These are phyloP conservation scores for Platichthys flesus DNA, from an alignment of 2,113 vertebrate species.

Conservation along the genomic window DNA sequence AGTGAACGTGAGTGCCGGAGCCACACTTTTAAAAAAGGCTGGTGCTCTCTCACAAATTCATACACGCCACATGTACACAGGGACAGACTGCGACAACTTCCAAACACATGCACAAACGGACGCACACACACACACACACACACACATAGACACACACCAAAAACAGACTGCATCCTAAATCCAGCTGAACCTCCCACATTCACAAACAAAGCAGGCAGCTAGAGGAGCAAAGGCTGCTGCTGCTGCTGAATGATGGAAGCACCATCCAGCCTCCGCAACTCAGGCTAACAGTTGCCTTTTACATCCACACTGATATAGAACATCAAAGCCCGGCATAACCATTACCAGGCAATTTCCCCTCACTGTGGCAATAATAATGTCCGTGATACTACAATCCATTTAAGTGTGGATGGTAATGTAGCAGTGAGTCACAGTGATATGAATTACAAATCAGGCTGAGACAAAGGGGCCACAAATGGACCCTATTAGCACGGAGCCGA, in stretches of 20 bases:
- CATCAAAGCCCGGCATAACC: slow-evolving; percentile 71
- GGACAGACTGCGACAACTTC: background rate
- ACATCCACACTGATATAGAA: slow-evolving; percentile 68
- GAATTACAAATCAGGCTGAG: slow-evolving; percentile 73
- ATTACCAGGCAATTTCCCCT: slow-evolving; percentile 74
- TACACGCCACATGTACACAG: slow-evolving; percentile 19
- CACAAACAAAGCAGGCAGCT: slow-evolving; percentile 49
- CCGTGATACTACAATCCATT: slow-evolving; percentile 62
- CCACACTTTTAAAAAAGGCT: slow-evolving; percentile 82
- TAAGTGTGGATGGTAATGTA: slow-evolving; percentile 49
- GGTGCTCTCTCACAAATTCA: slow-evolving; percentile 69
- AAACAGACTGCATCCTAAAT: slow-evolving; percentile 51
- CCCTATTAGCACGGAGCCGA: slow-evolving; percentile 61
- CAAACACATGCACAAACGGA: background rate
- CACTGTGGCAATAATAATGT: slow-evolving; percentile 63
- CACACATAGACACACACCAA: background rate
- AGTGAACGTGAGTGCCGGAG: slow-evolving; percentile 86
- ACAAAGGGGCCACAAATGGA: slow-evolving; percentile 66
- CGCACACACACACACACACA: background rate
- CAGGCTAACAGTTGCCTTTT: slow-evolving; percentile 64
- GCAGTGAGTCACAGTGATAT: slow-evolving; percentile 52
- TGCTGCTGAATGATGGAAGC: slow-evolving; percentile 41
- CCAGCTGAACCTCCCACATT: slow-evolving; percentile 45
- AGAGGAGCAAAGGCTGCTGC: slow-evolving; percentile 50
- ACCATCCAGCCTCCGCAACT: slow-evolving; percentile 43